Evolutionary conservation across 2,113 vertebrate species (phyloP).

Genomic region (Pedionomus torquatus): DNA sequence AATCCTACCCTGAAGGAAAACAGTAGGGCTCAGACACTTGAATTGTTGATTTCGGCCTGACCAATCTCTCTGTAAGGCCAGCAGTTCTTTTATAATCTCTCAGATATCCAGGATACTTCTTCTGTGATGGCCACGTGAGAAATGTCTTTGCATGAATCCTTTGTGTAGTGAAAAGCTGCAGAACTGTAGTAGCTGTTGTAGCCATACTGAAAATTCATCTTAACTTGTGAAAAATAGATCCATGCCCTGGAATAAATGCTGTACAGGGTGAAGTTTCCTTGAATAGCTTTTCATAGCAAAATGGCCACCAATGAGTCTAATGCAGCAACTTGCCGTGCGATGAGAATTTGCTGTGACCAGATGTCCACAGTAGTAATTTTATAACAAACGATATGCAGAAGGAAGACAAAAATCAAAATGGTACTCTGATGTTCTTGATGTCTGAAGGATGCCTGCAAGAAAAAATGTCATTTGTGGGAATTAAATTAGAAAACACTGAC

Average conservation of each 20-base stretch:
- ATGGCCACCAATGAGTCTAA: neutral
- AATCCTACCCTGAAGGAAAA: neutral
- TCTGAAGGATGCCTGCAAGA: neutral
- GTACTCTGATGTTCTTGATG: neutral
- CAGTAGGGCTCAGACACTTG: neutral
- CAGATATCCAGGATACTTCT: neutral
- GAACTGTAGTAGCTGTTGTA: neutral
- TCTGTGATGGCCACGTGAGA: neutral
- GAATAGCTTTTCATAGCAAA: neutral
- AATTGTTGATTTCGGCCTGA: neutral
- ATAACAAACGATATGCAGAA: neutral
- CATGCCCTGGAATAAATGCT: neutral
- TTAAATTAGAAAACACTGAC: constrained; percentile 7
- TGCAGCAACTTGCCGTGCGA: neutral
- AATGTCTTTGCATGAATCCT: neutral
- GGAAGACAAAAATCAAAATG: neutral
- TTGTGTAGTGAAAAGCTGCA: neutral
- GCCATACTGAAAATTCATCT: neutral
- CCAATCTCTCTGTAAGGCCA: neutral
- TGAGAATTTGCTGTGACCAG: neutral
- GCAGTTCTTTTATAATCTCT: neutral
- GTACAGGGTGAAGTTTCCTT: neutral
- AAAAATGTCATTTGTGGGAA: neutral
- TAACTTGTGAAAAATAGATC: neutral
- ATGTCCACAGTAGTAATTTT: neutral